Percentiles rank a stretch among this genome's conserved stretches.
These are phyloP conservation scores for Aegotheles bennettii DNA, from an alignment of 2,113 vertebrate genomes.

Conservation along the genomic window DNA sequence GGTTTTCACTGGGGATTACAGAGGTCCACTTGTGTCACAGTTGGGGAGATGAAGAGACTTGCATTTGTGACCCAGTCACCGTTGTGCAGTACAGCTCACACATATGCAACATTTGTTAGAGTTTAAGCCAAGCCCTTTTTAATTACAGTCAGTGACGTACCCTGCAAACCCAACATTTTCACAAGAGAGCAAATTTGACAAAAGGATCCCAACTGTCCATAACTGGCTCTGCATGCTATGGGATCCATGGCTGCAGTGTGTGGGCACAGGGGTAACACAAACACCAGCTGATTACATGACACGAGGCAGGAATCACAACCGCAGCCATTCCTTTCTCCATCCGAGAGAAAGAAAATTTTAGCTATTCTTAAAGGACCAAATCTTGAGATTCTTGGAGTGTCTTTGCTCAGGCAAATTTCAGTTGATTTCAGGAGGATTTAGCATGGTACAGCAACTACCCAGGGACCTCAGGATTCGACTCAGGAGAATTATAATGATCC, in stretches of 20 bases:
- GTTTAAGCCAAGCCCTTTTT: background rate
- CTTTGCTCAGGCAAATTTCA: background rate
- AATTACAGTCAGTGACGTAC: background rate
- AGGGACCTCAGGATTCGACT: background rate
- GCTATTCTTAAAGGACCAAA: background rate
- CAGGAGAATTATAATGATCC: background rate
- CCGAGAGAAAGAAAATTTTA: background rate
- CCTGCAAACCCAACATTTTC: background rate
- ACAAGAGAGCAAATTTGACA: background rate
- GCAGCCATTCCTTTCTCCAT: background rate
- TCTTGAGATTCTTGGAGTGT: background rate
- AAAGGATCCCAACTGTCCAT: background rate
- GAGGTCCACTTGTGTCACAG: background rate
- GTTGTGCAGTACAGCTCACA: background rate
- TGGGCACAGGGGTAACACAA: background rate
- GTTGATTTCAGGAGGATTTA: background rate
- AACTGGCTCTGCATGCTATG: background rate
- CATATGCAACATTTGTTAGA: background rate
- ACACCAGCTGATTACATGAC: background rate
- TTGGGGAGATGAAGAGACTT: fast-evolving
- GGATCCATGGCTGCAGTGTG: background rate
- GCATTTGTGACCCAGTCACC: background rate
- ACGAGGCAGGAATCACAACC: background rate
- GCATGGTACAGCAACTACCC: background rate
- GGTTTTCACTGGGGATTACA: background rate